Percentiles rank a stretch among this genome's conserved stretches.
Conservation (phyloP, 2,113 vertebrate genomes). For the Anser cygnoides region DNA sequence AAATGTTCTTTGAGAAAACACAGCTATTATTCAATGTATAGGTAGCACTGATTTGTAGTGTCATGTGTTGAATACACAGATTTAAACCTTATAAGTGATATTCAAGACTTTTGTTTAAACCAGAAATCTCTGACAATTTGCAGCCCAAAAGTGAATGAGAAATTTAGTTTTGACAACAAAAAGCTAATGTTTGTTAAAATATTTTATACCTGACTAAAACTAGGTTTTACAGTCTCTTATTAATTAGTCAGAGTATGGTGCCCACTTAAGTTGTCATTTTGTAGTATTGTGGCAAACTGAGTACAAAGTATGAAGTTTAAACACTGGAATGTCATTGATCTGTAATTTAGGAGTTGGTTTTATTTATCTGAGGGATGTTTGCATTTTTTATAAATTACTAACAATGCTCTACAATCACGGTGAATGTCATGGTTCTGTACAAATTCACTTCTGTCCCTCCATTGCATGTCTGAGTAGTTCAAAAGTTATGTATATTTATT, state of each 20-base stretch:
- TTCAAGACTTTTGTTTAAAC: background rate
- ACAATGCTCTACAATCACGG: conserved; percentile 78
- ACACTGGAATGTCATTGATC: conserved; percentile 80
- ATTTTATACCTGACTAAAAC: conserved; percentile 23
- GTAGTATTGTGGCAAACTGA: conserved; percentile 55
- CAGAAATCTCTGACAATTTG: background rate
- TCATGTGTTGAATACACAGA: background rate
- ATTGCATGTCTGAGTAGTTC: conserved; percentile 91
- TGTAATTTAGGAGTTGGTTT: conserved; percentile 75
- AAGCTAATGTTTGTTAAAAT: conserved; percentile 47
- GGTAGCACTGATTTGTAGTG: background rate
- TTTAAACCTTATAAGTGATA: background rate
- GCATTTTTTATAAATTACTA: conserved; percentile 91
- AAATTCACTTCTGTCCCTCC: conserved; percentile 82
- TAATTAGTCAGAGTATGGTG: background rate
- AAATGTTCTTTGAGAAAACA: background rate
- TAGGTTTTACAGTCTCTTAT: background rate
- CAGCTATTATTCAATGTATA: background rate
- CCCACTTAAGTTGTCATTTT: conserved; percentile 50
- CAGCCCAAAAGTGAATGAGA: background rate
- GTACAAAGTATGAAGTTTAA: conserved; percentile 72
- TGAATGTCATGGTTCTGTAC: conserved; percentile 82
- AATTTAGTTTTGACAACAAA: background rate
- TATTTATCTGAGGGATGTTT: conserved; percentile 83
- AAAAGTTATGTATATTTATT: conserved; percentile 97